Base-by-base conservation (phyloP, 2,888 invertebrate species). In the Drosophila melanosoma region DNA sequence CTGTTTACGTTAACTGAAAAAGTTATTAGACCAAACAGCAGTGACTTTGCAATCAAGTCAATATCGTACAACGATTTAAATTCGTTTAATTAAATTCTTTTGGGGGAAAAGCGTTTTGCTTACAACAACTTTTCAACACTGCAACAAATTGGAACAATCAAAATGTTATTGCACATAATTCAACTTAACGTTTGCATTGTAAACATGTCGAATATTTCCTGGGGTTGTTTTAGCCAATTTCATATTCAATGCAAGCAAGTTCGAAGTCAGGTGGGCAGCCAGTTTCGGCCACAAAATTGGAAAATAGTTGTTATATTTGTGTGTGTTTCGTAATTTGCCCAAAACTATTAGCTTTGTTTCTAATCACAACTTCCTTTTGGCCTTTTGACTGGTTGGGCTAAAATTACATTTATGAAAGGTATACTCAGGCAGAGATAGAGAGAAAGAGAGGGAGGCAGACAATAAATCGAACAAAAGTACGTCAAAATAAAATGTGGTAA, bases 401-500 rank as follows among this genome's bases (percentile, higher is more conserved):
- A 67, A 59, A 64, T 67, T 36, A 54, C 58, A 54, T 64, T 49
- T 38, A 35, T n/a, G 40, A 35, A 40, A 61, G 32, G 35, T 5
- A 10, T 42, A 15, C 15, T 40, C 2, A 26, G 11, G 7, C 33
- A 20, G 33, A 7, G 17, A 10, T 23, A 10, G n/a, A 29, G 61
- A 26, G 29, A 23, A 5, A 15, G 20, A 26, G 2, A n/a, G 42
- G 6, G 17, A 29, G 17, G 15, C 29, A 17, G 15, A 69, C 49
- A 74, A 71, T 70, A 87, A 78, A 81, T 83, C 78, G 89, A 89
- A 72, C 65, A 67, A 23, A 59, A 71, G 69, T 78, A 81, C 84
- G 74, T 87, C 87, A 89, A 81, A 83, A 87, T 81, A 74, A 76
- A 87, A 81, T 74, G 66, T 70, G 74, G 71, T 69, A 82, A 74